Conservation (phyloP, 2,888 invertebrate species). For the Pheosia gnoma region DNA sequence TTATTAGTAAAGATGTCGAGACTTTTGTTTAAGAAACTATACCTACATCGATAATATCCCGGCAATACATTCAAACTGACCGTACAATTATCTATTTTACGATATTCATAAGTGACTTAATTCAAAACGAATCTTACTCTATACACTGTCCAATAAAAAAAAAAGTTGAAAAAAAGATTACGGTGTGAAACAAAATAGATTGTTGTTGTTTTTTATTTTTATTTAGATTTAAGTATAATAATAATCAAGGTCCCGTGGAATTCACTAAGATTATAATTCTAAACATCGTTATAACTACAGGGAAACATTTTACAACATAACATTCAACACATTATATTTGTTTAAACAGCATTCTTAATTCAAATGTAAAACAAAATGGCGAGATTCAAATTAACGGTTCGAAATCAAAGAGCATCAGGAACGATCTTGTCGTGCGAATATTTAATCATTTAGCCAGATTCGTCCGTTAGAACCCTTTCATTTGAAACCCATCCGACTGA, state of each 20-base stretch:
- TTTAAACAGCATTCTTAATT: slow-evolving; percentile 1
- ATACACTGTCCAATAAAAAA: slow-evolving; percentile 43
- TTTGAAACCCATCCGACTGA: slow-evolving; percentile 26
- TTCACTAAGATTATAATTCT: no score
- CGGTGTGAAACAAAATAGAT: slow-evolving; percentile 16
- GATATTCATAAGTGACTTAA: slow-evolving; percentile 33
- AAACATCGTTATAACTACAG: no score
- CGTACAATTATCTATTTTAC: slow-evolving; percentile 26
- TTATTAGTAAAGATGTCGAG: background rate
- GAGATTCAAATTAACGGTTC: slow-evolving; percentile 25
- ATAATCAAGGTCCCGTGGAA: background rate
- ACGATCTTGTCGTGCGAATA: slow-evolving; percentile 28
- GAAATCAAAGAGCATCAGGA: slow-evolving; percentile 23
- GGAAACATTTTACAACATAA: no score
- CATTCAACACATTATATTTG: no score
- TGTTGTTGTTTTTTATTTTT: background rate
- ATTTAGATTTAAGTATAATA: background rate
- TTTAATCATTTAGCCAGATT: slow-evolving; percentile 27
- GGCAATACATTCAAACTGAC: slow-evolving; percentile 34
- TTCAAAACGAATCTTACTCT: slow-evolving; percentile 38
- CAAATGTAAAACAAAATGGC: slow-evolving; percentile 15
- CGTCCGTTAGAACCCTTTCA: slow-evolving; percentile 22
- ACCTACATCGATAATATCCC: slow-evolving; percentile 42
- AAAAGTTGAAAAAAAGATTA: slow-evolving; percentile 10
- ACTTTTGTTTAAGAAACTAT: slow-evolving; percentile 42